These are phyloP conservation scores for Stenchaetothrips biformis DNA, from an alignment of 2,888 invertebrate species.

Conservation along the genomic window DNA sequence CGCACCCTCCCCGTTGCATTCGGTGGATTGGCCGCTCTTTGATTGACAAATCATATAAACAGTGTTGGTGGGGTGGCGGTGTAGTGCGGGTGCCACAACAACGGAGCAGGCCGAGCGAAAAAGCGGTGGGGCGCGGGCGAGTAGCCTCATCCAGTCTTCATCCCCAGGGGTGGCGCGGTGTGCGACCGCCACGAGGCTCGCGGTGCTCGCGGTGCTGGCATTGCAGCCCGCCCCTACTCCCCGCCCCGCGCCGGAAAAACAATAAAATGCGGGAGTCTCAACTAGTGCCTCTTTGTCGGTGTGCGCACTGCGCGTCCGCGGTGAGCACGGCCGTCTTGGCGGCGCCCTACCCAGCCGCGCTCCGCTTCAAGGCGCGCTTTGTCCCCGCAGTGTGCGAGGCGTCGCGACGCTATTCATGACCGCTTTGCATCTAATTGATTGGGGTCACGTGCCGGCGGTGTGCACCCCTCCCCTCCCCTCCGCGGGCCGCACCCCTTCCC, in stretches of 20 bases:
- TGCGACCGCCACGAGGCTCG: no score
- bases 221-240: background rate
- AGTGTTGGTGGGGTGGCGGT: background rate
- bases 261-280: no score
- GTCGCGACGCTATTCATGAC: background rate
- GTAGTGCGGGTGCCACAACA: background rate
- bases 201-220: background rate
- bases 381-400: background rate
- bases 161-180: background rate
- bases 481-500: background rate
- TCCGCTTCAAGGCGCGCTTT: background rate
- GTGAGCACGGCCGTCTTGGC: no score
- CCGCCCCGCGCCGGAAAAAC: no score
- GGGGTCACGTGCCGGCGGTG: background rate
- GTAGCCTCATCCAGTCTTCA: background rate
- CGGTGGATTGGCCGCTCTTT: background rate
- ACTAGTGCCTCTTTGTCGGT: no score
- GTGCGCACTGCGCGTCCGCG: no score
- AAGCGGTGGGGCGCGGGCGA: background rate
- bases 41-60: constrained; percentile 24
- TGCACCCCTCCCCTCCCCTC: background rate
- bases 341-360: no score
- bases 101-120: background rate
- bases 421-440: constrained; percentile 9
- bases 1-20: background rate